Evolutionary conservation across 2,113 vertebrate species (phyloP), one percentile per base, ranked within the genome.

Genomic region (Bos javanicus): DNA sequence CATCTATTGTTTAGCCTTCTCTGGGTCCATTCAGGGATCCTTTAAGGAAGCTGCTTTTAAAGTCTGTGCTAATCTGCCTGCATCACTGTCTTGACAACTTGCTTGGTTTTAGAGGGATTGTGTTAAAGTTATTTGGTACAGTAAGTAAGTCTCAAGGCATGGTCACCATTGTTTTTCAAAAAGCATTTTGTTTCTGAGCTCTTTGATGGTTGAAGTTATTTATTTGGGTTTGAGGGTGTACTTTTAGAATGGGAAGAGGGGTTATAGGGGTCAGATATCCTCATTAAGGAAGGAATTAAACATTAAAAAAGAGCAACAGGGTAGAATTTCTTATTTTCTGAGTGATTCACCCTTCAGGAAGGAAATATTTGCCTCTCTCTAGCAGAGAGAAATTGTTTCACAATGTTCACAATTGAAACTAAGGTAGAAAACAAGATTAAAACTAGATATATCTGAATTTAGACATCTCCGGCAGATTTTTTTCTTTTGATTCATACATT

Each of bases 301-400:
- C 97, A 92, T 98, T 95, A 97, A 98, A 98, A 93, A 96, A 95
- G 89, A 74, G 62, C 43, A 48, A 30, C 76, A 12, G 82, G 81
- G 80, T 67, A 97, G 52, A 89, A 97, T 96, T 98, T 96, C 95
- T 98, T 96, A 95, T 98, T 98, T 97, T 98, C 96, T 13, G 39
- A 97, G 89, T 98, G 98, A 98, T 97, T 98, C 95, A 93, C 93
- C 93, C 91, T 97, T 94, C 98, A 97, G 94, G 98, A 97, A 97
- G 96, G 96, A 98, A 97, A 97, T 97, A 97, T 89, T 97, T 98
- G 95, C 94, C 62, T 97, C 91, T 93, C 25, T 50, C 0, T 1
- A 95, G 87, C 16, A 71, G 23, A 94, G 80, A 92, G 57, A 94
- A 81, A 93, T 84, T 39, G n/a, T 83, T 97, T 97, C 95, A 87